phyloP scores from a whole-genome alignment of 2,797 vertebrate genomes.

The Amblyraja radiata region DNA sequence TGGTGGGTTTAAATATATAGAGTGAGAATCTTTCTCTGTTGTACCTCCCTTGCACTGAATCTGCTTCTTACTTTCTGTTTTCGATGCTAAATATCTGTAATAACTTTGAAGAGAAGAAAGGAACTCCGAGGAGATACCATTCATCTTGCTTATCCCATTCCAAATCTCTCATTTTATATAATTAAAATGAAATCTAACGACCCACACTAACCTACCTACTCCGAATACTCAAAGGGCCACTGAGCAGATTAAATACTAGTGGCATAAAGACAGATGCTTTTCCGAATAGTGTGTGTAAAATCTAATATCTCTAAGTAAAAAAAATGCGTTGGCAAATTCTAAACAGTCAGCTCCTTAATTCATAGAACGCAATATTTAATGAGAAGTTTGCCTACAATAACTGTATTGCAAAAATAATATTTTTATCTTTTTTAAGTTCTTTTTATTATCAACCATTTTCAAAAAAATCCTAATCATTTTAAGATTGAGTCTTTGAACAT shows the following conservation, averaged over 20 bases:
- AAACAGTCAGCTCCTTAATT: conserved; percentile 10
- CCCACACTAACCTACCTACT: conserved; percentile 1
- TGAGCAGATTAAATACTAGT: neutral
- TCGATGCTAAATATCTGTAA: neutral
- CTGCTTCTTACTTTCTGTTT: neutral
- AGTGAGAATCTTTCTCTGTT: neutral
- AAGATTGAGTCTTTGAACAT: neutral
- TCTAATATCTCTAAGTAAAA: neutral
- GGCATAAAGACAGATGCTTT: neutral
- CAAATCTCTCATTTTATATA: neutral
- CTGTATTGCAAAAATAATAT: neutral
- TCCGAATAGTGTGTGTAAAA: neutral
- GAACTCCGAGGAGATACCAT: neutral
- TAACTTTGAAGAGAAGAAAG: neutral
- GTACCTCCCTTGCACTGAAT: too few species aligned
- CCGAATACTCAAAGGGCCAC: neutral
- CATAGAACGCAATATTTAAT: neutral
- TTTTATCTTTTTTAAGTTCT: neutral
- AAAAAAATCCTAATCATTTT: conserved; percentile 1
- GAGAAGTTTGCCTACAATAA: neutral
- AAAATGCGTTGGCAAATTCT: neutral
- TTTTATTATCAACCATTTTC: neutral
- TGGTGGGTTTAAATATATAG: neutral
- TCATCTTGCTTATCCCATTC: neutral
- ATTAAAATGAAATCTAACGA: conserved; percentile 1